phyloP scores from a whole-genome alignment of 2,797 vertebrate species.

The Myiotriccus ornatus region DNA sequence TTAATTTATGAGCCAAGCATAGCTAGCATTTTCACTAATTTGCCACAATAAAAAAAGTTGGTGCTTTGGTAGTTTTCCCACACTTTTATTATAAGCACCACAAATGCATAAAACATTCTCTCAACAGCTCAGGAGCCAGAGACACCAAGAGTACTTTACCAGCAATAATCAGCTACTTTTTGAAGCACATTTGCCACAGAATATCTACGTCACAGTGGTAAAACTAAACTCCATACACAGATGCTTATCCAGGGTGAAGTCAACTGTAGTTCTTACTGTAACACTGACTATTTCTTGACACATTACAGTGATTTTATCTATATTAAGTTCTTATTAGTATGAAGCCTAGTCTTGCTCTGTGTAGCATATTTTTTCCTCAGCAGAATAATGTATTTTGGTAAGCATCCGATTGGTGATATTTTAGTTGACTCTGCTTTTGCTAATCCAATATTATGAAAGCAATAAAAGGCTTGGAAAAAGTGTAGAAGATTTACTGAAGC shows the following conservation, averaged over 20 bases:
- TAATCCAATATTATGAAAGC: slow-evolving; percentile 20
- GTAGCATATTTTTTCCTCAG: slow-evolving; percentile 6
- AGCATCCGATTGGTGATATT: slow-evolving; percentile 3
- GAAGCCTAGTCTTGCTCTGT: slow-evolving; percentile 20
- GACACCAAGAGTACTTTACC: not conserved
- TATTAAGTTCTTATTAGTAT: not conserved
- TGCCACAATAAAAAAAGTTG: not conserved
- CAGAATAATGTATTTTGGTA: not conserved
- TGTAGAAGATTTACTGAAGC: not conserved
- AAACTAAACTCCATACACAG: not conserved
- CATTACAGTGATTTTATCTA: slow-evolving; percentile 23
- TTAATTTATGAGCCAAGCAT: not conserved
- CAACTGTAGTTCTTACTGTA: not conserved
- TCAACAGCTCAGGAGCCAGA: not conserved
- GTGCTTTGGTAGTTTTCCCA: not conserved
- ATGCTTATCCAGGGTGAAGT: not conserved
- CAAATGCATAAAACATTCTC: not conserved
- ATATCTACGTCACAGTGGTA: not conserved
- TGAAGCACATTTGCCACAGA: not conserved
- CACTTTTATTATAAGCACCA: not conserved
- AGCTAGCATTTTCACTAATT: not conserved
- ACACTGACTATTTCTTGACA: not conserved
- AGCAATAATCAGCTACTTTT: not conserved
- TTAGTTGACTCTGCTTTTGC: slow-evolving; percentile 21
- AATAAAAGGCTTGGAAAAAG: not conserved